Evolutionary conservation across 2,888 invertebrate genomes (phyloP).

Genomic region (Pseudoips prasinana): DNA sequence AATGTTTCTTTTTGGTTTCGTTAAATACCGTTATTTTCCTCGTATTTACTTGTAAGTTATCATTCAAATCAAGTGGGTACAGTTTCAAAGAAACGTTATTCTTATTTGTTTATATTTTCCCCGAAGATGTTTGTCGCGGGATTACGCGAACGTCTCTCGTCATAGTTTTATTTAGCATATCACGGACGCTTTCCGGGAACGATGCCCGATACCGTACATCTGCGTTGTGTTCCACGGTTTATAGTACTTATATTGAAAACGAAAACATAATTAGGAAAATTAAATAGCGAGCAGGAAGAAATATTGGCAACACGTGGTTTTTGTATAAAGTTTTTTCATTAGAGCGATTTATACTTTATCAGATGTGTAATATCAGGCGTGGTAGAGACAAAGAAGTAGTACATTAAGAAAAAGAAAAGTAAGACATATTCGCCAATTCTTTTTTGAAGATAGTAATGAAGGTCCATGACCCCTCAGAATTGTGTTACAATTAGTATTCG

Average conservation of each 20-base stretch:
- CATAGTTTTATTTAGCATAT: conserved; percentile 52
- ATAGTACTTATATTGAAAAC: conserved; percentile 16
- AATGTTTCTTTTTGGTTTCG: no score
- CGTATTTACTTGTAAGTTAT: neutral
- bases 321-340: no score
- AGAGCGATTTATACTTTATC: no score
- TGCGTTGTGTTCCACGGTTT: conserved; percentile 34
- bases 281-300: conserved; percentile 7
- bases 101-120: conserved; percentile 26
- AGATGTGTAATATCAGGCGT: no score
- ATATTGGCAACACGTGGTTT: conserved; percentile 4
- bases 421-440: conserved; percentile 16
- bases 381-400: no score
- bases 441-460: conserved; percentile 23
- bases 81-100: conserved; percentile 18
- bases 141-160: conserved; percentile 37
- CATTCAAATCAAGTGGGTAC: neutral
- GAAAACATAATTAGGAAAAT: conserved; percentile 26
- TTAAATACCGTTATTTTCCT: no score
- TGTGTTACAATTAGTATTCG: conserved; percentile 29
- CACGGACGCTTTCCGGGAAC: conserved; percentile 49
- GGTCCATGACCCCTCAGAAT: conserved; percentile 29
- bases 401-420: conserved; percentile 9
- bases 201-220: conserved; percentile 39
- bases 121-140: conserved; percentile 26